Conservation (phyloP, 2,888 invertebrate species). For the Drosophila neonasuta region DNA sequence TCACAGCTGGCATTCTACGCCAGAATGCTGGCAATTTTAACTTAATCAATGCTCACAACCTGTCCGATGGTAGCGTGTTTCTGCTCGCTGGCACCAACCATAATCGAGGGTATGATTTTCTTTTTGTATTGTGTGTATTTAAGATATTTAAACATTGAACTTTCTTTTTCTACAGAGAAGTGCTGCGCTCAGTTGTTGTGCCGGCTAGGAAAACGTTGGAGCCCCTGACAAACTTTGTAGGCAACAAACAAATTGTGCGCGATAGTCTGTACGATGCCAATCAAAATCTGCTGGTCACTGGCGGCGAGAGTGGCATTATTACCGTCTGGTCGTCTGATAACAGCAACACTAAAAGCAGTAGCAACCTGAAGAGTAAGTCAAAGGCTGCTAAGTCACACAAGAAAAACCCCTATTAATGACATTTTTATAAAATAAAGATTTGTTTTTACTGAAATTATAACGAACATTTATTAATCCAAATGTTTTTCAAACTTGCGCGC, state of each 20-base stretch:
- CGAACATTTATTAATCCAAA: neutral
- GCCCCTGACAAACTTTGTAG: constrained; percentile 84
- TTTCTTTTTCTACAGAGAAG: constrained; percentile 64
- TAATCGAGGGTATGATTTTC: constrained; percentile 83
- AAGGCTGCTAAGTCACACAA: constrained; percentile 53
- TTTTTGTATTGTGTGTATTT: rapidly evolving
- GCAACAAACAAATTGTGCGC: constrained; percentile 88
- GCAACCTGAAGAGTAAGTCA: constrained; percentile 56
- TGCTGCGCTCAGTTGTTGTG: constrained; percentile 83
- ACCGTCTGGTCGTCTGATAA: constrained; percentile 85
- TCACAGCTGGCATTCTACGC: constrained; percentile 85
- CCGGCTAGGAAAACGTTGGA: constrained; percentile 83
- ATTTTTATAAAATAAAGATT: constrained; percentile 9
- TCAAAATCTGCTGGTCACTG: constrained; percentile 86
- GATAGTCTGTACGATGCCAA: constrained; percentile 86
- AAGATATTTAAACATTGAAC: neutral
- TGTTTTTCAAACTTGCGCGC: constrained; percentile 8
- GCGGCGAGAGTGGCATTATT: constrained; percentile 88
- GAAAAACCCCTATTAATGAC: constrained; percentile 62
- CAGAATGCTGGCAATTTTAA: constrained; percentile 86
- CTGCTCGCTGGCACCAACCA: constrained; percentile 87
- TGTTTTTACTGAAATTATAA: constrained; percentile 1
- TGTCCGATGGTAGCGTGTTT: constrained; percentile 83
- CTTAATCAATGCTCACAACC: constrained; percentile 85
- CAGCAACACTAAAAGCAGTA: constrained; percentile 9